phyloP scores from a whole-genome alignment of 2,888 invertebrate species.

The Erannis defoliaria region DNA sequence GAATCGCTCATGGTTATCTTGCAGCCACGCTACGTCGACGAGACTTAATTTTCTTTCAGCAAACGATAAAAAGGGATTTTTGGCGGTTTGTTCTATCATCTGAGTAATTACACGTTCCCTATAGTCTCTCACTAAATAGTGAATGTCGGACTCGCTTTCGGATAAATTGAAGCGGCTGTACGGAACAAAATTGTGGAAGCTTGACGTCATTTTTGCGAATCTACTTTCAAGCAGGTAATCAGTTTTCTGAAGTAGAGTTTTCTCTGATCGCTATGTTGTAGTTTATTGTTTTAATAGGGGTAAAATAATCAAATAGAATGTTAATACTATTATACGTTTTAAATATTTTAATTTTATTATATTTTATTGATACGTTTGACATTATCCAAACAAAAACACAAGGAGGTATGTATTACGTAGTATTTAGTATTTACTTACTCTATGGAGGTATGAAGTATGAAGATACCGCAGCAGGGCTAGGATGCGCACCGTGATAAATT shows the following conservation, averaged over 20 bases:
- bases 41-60: slow-evolving; percentile 55
- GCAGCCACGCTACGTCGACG: slow-evolving; percentile 59
- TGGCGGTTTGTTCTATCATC: slow-evolving; percentile 54
- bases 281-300: no score
- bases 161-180: slow-evolving; percentile 66
- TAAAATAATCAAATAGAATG: no score
- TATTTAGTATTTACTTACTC: no score
- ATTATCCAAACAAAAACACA: no score
- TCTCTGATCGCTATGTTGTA: no score
- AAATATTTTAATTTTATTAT: no score
- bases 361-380: no score
- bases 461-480: no score
- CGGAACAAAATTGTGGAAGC: slow-evolving; percentile 52
- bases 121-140: slow-evolving; percentile 65
- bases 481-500: no score
- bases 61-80: slow-evolving; percentile 63
- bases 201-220: slow-evolving; percentile 49
- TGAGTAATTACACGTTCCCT: slow-evolving; percentile 61
- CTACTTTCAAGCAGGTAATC: not conserved
- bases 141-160: slow-evolving; percentile 62
- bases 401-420: no score
- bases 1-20: slow-evolving; percentile 67
- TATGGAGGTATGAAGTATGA: no score
- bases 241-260: not conserved
- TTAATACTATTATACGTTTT: no score